Percentiles rank a stretch among this genome's conserved stretches.
Conservation (phyloP, 2,797 vertebrate species). For the Malurus splendens region DNA sequence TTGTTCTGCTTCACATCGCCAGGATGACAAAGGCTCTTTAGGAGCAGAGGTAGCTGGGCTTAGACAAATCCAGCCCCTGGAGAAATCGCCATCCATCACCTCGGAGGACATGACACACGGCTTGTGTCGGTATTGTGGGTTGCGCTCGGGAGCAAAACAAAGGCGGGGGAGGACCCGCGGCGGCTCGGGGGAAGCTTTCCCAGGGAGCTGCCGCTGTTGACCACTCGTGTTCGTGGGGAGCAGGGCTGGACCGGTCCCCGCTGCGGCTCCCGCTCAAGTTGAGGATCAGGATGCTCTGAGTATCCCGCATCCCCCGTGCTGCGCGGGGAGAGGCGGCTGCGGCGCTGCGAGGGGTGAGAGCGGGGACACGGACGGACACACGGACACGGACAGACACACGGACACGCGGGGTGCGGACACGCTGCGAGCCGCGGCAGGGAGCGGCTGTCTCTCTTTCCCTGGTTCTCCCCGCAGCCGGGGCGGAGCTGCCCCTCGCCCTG, state of each 20-base stretch:
- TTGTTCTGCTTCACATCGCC: background rate
- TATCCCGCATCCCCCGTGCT: background rate
- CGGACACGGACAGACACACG: rapidly evolving
- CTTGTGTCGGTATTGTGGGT: background rate
- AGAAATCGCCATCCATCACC: background rate
- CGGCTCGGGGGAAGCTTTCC: background rate
- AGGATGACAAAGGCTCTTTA: constrained; percentile 1
- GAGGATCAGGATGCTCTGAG: background rate
- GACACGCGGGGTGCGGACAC: background rate
- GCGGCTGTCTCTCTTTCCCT: background rate
- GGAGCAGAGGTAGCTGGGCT: rapidly evolving
- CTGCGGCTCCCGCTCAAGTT: background rate
- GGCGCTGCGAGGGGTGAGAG: background rate
- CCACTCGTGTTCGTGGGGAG: rapidly evolving
- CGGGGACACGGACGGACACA: background rate
- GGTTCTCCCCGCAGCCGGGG: background rate
- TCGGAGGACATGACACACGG: background rate
- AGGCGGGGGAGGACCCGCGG: background rate
- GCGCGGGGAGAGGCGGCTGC: background rate
- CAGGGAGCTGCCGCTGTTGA: rapidly evolving
- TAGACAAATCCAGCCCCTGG: background rate
- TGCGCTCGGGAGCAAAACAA: background rate
- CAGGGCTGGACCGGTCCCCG: rapidly evolving
- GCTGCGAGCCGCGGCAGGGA: background rate
- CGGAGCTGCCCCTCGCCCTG: background rate